Conservation (phyloP, 2,797 vertebrate genomes). For the Cossypha niveicapilla region DNA sequence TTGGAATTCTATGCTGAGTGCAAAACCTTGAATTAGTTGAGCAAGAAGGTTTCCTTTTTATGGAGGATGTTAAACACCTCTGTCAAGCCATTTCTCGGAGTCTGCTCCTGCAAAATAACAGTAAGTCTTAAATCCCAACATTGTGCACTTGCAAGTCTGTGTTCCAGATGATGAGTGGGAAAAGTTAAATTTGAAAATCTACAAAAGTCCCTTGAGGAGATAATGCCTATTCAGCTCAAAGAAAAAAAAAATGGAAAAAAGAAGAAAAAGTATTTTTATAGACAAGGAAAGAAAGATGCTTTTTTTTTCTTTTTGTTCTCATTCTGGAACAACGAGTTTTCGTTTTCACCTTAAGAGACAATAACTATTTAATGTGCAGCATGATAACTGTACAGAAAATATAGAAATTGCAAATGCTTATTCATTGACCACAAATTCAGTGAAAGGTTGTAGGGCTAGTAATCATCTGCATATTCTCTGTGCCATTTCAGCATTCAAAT, state of each 20-base stretch:
- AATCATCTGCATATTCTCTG: not conserved
- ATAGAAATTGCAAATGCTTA: not conserved
- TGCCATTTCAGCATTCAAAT: not conserved
- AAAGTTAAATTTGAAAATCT: not conserved
- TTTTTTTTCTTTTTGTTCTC: not conserved
- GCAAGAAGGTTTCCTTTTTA: not conserved
- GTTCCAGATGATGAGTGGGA: not conserved
- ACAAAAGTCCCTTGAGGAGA: not conserved
- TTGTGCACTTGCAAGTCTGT: not conserved
- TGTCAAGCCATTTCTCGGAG: not conserved
- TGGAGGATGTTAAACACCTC: not conserved
- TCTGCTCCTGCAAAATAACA: not conserved
- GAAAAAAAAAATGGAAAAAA: not conserved
- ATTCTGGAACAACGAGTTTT: not conserved
- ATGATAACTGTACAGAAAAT: not conserved
- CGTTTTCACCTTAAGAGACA: not conserved
- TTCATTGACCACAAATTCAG: not conserved
- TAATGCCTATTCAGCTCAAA: not conserved
- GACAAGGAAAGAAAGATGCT: not conserved
- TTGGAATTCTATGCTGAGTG: not conserved
- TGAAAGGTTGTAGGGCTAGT: not conserved
- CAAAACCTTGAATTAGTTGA: not conserved
- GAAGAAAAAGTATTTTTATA: not conserved
- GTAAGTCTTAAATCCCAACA: not conserved
- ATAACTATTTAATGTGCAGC: not conserved